These are phyloP conservation scores for Eupeodes luniger DNA, from an alignment of 2,888 invertebrate genomes.

Conservation along the genomic window DNA sequence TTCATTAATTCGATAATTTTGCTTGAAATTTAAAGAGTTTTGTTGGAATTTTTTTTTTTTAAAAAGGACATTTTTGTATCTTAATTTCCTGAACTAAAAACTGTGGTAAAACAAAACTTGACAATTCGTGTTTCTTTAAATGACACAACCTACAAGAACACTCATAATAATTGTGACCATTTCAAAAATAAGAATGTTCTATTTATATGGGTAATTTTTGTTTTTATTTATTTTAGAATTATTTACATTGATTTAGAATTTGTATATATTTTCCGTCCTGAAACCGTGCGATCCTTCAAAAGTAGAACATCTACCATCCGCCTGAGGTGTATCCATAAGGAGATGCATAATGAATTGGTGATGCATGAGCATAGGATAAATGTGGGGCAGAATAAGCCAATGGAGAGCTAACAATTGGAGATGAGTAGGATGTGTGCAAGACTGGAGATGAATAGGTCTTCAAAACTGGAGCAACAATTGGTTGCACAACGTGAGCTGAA, in stretches of 20 bases:
- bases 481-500: constrained; percentile 81
- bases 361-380: constrained; percentile 47
- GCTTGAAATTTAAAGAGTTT: too few relatives aligned
- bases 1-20: too few relatives aligned
- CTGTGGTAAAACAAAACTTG: too few relatives aligned
- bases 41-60: too few relatives aligned
- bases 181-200: too few relatives aligned
- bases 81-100: too few relatives aligned
- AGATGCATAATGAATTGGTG: constrained; percentile 76
- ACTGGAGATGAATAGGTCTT: constrained; percentile 76
- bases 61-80: too few relatives aligned
- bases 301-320: neutral
- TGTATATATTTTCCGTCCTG: neutral
- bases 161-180: too few relatives aligned
- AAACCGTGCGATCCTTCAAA: neutral
- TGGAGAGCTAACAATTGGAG: constrained; percentile 58
- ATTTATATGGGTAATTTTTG: neutral
- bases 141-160: too few relatives aligned
- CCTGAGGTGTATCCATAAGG: constrained; percentile 78
- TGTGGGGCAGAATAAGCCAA: constrained; percentile 45
- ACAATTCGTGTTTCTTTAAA: too few relatives aligned
- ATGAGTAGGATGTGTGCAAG: constrained; percentile 52
- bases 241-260: neutral
- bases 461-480: constrained; percentile 79
- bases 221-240: neutral